Conservation (phyloP, 23 tunicate species). For the Phallusia fumigata region DNA sequence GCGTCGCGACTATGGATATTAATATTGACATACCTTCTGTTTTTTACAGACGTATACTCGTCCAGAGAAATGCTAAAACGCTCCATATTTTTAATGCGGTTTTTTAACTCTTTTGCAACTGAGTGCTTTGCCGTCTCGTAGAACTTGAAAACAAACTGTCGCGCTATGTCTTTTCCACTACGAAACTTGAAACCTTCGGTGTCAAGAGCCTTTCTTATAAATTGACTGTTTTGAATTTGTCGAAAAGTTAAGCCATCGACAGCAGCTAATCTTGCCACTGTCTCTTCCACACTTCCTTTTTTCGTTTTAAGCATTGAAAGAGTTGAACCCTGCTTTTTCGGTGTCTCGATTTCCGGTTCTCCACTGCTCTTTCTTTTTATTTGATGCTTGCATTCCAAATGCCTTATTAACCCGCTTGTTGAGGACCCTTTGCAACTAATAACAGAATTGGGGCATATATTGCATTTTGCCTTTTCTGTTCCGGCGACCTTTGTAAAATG, state of each 20-base stretch:
- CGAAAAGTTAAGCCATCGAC: not conserved
- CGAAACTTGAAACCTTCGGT: not conserved
- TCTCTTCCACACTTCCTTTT: not conserved
- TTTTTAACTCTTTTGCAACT: not conserved
- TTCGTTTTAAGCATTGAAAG: not conserved
- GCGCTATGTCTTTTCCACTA: not conserved
- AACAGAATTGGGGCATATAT: too few species aligned
- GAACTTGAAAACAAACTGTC: constrained; percentile 6
- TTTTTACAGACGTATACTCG: constrained; percentile 13
- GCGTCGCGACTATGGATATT: not conserved
- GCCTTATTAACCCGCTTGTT: too few species aligned
- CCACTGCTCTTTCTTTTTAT: constrained; percentile 13
- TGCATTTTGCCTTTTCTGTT: not conserved
- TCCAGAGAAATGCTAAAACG: too few species aligned
- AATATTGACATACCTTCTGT: too few species aligned
- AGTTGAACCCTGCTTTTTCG: not conserved
- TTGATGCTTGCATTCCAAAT: too few species aligned
- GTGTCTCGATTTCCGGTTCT: not conserved
- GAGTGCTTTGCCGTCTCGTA: too few species aligned
- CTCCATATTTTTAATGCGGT: not conserved
- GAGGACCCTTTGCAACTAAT: too few species aligned
- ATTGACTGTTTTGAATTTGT: not conserved
- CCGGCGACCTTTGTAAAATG: not conserved
- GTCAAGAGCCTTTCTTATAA: too few species aligned
- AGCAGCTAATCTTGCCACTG: too few species aligned